Evolutionary conservation across 2,113 vertebrate species (phyloP), one percentile per base, ranked within the genome.

Genomic region (Saccopteryx bilineata): DNA sequence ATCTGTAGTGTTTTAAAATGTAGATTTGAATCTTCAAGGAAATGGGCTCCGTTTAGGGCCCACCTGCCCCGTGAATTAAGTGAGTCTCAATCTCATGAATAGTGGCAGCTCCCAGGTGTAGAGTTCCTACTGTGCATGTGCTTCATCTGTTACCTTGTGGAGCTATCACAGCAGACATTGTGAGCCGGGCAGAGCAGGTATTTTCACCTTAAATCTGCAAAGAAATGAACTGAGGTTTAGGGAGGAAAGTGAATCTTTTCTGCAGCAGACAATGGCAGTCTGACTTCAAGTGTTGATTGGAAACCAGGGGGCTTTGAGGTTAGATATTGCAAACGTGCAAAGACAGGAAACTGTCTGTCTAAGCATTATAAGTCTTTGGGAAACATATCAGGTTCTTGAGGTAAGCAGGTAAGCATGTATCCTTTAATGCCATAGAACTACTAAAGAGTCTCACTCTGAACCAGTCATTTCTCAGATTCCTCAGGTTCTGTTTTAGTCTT

Each of bases 1-100:
- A 82, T 79, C 33, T 10, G 15, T 56, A 46, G 23, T 74, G 31
- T 89, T 83, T 91, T 93, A 61, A 95, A 61, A 61, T 87, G 13
- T 79, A 71, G 15, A 28, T 75, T 95, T 94, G 52, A 74, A 48
- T 96, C 31, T 87, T 91, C 11, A 72, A 90, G 91, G 21, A 84
- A 81, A 74, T 21, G 13, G 18, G 33, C 65, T 86, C 10, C 39
- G 26, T 39, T 65, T 74, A 61, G 74, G 58, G 33, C 12, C 28
- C 54, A 2, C 15, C 50, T 3, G 50, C 46, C 33, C 39, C n/a
- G 0, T 65, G 61, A 89, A 61, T 31, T 68, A 80, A 82, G 23
- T 52, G 28, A 8, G 10, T 60, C 71, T 9, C n/a, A 61, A 0
- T 74, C 52, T 87, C 28, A 14, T 31, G 60, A 69, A 33, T 54